Base-by-base conservation (phyloP, 2,888 invertebrate species). In the Syrphus vitripennis region DNA sequence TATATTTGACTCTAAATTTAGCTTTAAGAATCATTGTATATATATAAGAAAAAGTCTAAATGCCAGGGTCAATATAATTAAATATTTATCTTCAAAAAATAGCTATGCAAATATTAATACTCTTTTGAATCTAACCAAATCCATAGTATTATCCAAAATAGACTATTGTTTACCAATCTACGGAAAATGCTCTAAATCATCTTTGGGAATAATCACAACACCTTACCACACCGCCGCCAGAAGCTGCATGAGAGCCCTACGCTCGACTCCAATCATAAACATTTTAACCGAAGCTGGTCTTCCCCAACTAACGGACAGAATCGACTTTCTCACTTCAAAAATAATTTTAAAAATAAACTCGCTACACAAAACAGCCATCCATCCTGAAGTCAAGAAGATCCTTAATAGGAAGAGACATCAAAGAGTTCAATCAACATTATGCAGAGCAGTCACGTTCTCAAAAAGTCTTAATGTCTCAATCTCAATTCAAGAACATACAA, bases 81-180 rank as follows among this genome's bases (percentile, higher is more conserved):
- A 79, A 34, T 72, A 29, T 37, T 50, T 78, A 14, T 19, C 48
- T 37, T 78, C 37, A 14, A 78, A 70, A 61, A 50, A 48, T 9
- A 40, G 42, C n/a, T 37, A 16, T 26, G 48, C 40, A 14, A 45
- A 31, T 31, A 40, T 65, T 16, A 12, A 42, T 7, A 16, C 42
- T 9, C 9, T 16, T 24, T 14, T 24, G 14, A 50, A 50, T 24
- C 1, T 57, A 24, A 69, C 65, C 4, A 61, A 50, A 57, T 69
- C 55, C 3, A 61, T 57, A 26, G 24, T 71, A 12, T 45, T 77
- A 57, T 61, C 70, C 4, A 61, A 61, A 37, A 77, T 77, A 16
- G 70, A 77, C 59, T 70, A 70, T 31, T 19, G 59, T 24, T 48
- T 77, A 26, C 67, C 31, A n/a, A 77, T 77, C 12, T 69, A 77